A percentile compares a stretch with the other conserved stretches of the same genome.
phyloP scores from a whole-genome alignment of 1,140 invertebrate genomes.

The Orussus abietinus region DNA sequence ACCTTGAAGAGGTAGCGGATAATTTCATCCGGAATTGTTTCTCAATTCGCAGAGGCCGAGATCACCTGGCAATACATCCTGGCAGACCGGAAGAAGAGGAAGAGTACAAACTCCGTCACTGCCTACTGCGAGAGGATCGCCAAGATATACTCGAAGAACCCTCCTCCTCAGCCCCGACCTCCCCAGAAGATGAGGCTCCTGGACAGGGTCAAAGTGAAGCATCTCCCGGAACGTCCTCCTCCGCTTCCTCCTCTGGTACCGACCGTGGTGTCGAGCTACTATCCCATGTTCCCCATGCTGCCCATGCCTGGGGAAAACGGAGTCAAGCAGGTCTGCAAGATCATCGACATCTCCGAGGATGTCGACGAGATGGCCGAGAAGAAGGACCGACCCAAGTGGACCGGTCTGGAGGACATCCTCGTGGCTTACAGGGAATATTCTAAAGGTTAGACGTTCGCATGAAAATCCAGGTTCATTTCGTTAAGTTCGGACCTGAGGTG shows the following conservation, averaged over 20 bases:
- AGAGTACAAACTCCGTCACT: constrained; percentile 44
- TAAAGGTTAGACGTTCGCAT: constrained; percentile 38
- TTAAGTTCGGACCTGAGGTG: no score
- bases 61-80: constrained; percentile 49
- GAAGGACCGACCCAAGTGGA: constrained; percentile 38
- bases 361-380: constrained; percentile 19
- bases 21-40: no score
- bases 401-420: constrained; percentile 46
- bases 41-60: constrained; percentile 50
- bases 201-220: constrained; percentile 37
- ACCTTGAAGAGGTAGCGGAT: no score
- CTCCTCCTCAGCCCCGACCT: constrained; percentile 33
- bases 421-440: constrained; percentile 46
- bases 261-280: constrained; percentile 33
- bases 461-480: neutral
- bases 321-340: constrained; percentile 35
- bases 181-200: constrained; percentile 42
- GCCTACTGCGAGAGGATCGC: constrained; percentile 48
- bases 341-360: constrained; percentile 29
- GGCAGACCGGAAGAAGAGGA: constrained; percentile 49
- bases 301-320: constrained; percentile 43
- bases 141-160: constrained; percentile 41
- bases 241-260: constrained; percentile 41
- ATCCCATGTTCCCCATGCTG: constrained; percentile 31
- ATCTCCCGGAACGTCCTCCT: constrained; percentile 31